Percentiles rank a stretch among this genome's conserved stretches.
phyloP scores from a whole-genome alignment of 2,888 invertebrate species.

The Apotomis betuletana region DNA sequence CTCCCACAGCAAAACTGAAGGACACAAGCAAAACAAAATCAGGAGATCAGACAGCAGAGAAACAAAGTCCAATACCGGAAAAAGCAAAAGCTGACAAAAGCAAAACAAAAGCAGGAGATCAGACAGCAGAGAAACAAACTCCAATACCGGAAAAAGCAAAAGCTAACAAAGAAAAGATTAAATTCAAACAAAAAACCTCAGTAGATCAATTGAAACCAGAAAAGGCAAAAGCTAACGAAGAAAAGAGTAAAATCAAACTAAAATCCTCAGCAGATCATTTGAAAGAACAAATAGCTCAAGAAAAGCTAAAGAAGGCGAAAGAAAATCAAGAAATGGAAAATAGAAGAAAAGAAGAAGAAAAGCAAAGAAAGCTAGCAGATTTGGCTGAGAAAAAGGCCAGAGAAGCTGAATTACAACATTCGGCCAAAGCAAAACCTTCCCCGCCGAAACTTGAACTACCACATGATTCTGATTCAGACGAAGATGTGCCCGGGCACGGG shows the following conservation, averaged over 20 bases:
- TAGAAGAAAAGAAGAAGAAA: background rate
- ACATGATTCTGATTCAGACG: background rate
- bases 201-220: too few relatives aligned
- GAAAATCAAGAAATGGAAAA: background rate
- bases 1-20: background rate
- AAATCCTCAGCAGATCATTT: background rate
- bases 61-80: background rate
- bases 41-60: background rate
- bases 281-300: background rate
- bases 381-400: background rate
- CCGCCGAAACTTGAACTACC: background rate
- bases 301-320: background rate
- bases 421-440: background rate
- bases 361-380: background rate
- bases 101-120: too few relatives aligned
- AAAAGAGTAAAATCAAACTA: background rate
- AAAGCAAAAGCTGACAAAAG: too few relatives aligned
- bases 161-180: too few relatives aligned
- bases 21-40: background rate
- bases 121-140: too few relatives aligned
- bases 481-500: background rate
- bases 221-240: background rate
- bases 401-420: background rate
- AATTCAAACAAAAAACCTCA: too few relatives aligned
- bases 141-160: too few relatives aligned